Evolutionary conservation across 2,888 invertebrate genomes (phyloP).

Genomic region (Brachyopa scutellaris): DNA sequence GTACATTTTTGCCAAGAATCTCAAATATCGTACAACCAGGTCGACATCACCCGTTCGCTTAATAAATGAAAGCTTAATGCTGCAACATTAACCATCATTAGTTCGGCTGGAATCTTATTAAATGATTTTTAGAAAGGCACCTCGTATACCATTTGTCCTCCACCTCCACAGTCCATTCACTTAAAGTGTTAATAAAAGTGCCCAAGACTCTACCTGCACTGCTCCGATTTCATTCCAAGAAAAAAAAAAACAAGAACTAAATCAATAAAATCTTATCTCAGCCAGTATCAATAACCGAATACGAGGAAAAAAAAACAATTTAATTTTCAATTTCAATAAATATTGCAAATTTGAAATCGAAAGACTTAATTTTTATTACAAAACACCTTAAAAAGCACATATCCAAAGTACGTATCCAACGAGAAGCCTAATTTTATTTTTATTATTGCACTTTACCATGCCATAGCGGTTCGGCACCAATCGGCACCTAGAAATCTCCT

Average conservation of each 20-base stretch:
- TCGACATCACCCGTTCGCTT: no score
- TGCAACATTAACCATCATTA: not conserved
- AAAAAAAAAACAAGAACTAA: conserved; percentile 24
- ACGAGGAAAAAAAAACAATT: no score
- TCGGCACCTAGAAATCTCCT: conserved; percentile 64
- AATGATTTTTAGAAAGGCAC: conserved; percentile 40
- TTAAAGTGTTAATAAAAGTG: conserved; percentile 36
- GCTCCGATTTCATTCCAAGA: conserved; percentile 32
- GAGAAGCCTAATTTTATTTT: conserved; percentile 54
- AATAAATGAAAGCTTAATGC: no score
- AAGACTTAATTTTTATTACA: conserved; percentile 53
- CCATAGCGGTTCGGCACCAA: conserved; percentile 35
- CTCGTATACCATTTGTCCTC: not conserved
- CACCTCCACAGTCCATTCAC: conserved; percentile 43
- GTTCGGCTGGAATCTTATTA: not conserved
- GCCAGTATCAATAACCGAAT: conserved; percentile 64
- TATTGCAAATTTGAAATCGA: conserved; percentile 46
- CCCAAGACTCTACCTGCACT: conserved; percentile 44
- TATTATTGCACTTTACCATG: conserved; percentile 67
- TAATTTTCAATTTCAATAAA: conserved; percentile 69
- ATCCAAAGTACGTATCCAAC: not conserved
- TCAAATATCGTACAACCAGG: no score
- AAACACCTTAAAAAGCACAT: conserved; percentile 12
- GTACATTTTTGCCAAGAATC: conserved; percentile 18
- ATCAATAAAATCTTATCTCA: conserved; percentile 67